Conservation (phyloP, 1,140 invertebrate genomes). For the Trichoplusia ni region DNA sequence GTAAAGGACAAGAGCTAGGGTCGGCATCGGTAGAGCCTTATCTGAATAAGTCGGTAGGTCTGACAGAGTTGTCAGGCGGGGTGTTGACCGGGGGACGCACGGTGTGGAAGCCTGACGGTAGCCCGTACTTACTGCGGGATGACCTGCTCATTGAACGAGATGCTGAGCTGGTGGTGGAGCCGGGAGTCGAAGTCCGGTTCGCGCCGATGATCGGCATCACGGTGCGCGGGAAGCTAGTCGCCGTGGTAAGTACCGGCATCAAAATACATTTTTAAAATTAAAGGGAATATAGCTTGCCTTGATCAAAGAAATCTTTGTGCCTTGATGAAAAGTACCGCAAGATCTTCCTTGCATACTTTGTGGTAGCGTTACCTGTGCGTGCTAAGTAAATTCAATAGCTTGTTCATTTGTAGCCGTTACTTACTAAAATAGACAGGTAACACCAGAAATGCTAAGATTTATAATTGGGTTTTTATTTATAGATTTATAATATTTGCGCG, state of each 20-base stretch:
- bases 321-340: no score
- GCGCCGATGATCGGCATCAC: constrained; percentile 95
- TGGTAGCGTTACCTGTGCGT: not conserved
- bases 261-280: no score
- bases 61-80: constrained; percentile 85
- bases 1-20: constrained; percentile 59
- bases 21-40: constrained; percentile 63
- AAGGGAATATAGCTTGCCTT: no score
- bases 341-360: no score
- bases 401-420: constrained; percentile 15
- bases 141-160: constrained; percentile 90
- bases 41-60: constrained; percentile 63
- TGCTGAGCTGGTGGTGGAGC: constrained; percentile 90
- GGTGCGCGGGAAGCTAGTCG: constrained; percentile 91
- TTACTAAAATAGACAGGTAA: not conserved
- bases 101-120: constrained; percentile 83
- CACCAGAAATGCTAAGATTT: not conserved
- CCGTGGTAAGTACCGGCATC: constrained; percentile 92
- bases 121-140: constrained; percentile 90
- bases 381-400: not conserved
- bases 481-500: not conserved
- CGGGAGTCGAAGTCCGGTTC: constrained; percentile 93
- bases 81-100: constrained; percentile 81
- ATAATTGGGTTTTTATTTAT: not conserved
- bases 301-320: no score